phyloP scores from a whole-genome alignment of 2,113 vertebrate species.

The Pygoscelis antarcticus region DNA sequence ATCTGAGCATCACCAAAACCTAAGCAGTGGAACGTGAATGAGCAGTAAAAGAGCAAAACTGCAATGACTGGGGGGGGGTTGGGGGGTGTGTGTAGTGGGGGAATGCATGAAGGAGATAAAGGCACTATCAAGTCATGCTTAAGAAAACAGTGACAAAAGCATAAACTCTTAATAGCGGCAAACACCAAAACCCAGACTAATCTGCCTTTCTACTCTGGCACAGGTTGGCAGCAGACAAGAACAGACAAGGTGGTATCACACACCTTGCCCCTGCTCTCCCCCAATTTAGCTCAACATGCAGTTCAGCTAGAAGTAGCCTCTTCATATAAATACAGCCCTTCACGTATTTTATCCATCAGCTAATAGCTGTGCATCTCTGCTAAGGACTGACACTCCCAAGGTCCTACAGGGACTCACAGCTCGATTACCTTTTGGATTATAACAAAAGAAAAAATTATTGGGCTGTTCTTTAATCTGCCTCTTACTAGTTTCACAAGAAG shows the following conservation, averaged over 20 bases:
- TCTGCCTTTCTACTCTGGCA: neutral
- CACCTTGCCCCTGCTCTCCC: neutral
- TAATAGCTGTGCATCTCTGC: neutral
- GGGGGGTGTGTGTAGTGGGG: too few species aligned
- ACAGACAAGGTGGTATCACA: accelerated
- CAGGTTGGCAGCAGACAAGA: neutral
- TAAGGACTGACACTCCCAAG: neutral
- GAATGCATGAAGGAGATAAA: neutral
- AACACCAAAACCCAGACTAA: neutral
- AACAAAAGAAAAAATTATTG: neutral
- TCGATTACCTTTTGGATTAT: neutral
- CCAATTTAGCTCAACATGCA: accelerated
- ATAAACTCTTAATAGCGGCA: neutral
- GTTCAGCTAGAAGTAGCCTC: neutral
- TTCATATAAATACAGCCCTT: neutral
- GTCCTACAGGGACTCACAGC: neutral
- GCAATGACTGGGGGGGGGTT: neutral
- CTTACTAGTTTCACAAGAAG: neutral
- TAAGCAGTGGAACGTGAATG: neutral
- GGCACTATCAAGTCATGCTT: neutral
- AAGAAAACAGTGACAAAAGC: neutral
- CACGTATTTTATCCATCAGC: accelerated
- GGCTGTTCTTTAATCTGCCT: neutral
- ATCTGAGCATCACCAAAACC: neutral
- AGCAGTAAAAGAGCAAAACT: neutral